Percentiles rank a stretch among this genome's conserved stretches.
Evolutionary conservation across 2,888 invertebrate genomes (phyloP).

Genomic region (Colostygia pectinataria): DNA sequence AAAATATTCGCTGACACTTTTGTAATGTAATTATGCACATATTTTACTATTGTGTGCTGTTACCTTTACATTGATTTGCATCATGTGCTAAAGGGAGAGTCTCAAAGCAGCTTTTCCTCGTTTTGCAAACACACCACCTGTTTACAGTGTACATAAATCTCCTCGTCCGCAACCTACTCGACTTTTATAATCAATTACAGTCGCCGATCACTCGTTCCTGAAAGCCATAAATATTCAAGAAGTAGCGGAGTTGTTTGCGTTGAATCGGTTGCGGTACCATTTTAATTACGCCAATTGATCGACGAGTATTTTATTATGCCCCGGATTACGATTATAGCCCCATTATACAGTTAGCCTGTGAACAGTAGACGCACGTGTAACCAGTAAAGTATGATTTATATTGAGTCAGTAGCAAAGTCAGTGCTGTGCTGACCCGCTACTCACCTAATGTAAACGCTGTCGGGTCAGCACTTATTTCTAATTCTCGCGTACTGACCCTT

Average conservation of each 20-base stretch:
- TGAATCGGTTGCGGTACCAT: slow-evolving; percentile 56
- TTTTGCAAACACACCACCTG: slow-evolving; percentile 42
- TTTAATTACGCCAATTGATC: slow-evolving; percentile 65
- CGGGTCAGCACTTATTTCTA: too few relatives aligned
- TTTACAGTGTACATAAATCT: slow-evolving; percentile 71
- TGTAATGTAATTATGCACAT: too few relatives aligned
- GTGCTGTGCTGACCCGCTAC: too few relatives aligned
- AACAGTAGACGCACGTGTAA: slow-evolving; percentile 34
- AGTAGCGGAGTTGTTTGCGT: slow-evolving; percentile 59
- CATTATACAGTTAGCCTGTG: slow-evolving; percentile 36
- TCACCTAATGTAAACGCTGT: too few relatives aligned
- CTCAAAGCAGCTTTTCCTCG: slow-evolving; percentile 13
- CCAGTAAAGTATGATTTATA: slow-evolving; percentile 3
- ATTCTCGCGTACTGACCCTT: too few relatives aligned
- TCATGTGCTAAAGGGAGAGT: slow-evolving; percentile 7
- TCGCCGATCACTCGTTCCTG: slow-evolving; percentile 62
- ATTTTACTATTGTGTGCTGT: too few relatives aligned
- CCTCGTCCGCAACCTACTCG: slow-evolving; percentile 59
- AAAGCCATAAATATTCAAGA: slow-evolving; percentile 65
- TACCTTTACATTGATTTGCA: neutral
- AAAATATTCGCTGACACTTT: too few relatives aligned
- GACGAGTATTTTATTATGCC: slow-evolving; percentile 49
- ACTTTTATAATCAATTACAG: slow-evolving; percentile 77
- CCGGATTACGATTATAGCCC: slow-evolving; percentile 44
- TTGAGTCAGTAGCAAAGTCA: neutral